phyloP scores from a whole-genome alignment of 2,888 invertebrate species.

The Dasysyrphus albostriatus region DNA sequence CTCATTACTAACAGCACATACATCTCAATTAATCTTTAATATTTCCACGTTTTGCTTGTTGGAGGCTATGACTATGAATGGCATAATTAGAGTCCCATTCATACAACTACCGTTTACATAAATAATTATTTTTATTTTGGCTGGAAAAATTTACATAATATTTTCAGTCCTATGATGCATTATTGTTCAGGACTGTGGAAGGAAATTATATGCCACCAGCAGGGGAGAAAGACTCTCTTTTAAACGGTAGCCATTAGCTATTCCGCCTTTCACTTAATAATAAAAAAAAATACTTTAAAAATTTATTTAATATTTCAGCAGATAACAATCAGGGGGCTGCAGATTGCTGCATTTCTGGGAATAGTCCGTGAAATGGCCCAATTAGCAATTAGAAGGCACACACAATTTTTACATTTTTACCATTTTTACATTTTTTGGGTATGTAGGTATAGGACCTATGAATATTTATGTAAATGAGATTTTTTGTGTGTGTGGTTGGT shows the following conservation, averaged over 20 bases:
- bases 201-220: slow-evolving; percentile 10
- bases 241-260: slow-evolving; percentile 73
- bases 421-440: slow-evolving; percentile 4
- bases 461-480: slow-evolving; percentile 48
- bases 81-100: slow-evolving; percentile 71
- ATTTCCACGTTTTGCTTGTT: slow-evolving; percentile 50
- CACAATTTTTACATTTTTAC: slow-evolving; percentile 23
- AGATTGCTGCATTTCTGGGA: slow-evolving; percentile 68
- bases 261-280: slow-evolving; percentile 50
- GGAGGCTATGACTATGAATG: slow-evolving; percentile 63
- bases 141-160: slow-evolving; percentile 63
- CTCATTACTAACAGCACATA: slow-evolving; percentile 55
- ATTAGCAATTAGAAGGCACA: slow-evolving; percentile 70
- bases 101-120: slow-evolving; percentile 69
- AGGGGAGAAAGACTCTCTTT: slow-evolving; percentile 6
- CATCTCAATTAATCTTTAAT: slow-evolving; percentile 73
- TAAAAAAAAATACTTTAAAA: slow-evolving; percentile 52
- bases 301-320: slow-evolving; percentile 63
- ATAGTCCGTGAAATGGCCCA: slow-evolving; percentile 74
- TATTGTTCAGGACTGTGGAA: neutral
- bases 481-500: slow-evolving; percentile 34
- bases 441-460: neutral
- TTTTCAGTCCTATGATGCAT: slow-evolving; percentile 37
- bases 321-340: slow-evolving; percentile 55
- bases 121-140: slow-evolving; percentile 54